Percentiles rank a stretch among this genome's conserved stretches.
phyloP scores from a whole-genome alignment of 1,140 invertebrate genomes.

The Melanaphis sacchari region DNA sequence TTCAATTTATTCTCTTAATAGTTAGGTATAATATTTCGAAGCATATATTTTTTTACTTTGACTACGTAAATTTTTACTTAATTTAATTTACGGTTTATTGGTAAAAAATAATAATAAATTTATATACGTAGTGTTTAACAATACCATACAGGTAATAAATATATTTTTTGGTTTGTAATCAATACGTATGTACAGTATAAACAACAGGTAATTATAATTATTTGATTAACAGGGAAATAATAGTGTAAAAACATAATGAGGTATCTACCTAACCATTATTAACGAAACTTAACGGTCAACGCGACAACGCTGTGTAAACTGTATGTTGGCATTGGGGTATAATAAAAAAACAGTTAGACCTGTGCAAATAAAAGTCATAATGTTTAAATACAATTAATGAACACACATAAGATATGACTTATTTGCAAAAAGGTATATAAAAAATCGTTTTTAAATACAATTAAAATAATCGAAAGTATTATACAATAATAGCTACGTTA shows the following conservation, averaged over 20 bases:
- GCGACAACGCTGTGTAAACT: background rate
- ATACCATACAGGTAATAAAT: background rate
- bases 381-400: background rate
- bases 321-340: constrained; percentile 13
- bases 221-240: background rate
- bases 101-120: background rate
- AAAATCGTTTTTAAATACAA: background rate
- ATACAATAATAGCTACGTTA: background rate
- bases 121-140: background rate
- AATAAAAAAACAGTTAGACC: background rate
- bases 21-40: background rate
- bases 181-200: background rate
- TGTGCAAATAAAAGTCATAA: background rate
- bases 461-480: background rate
- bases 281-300: background rate
- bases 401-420: background rate
- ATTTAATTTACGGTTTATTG: background rate
- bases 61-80: background rate
- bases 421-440: background rate
- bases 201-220: background rate
- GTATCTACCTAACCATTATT: background rate
- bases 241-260: background rate
- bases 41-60: background rate
- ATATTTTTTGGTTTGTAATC: background rate
- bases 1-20: background rate